Conservation (phyloP, 2,113 vertebrate species). For the Psittacara wagleri region DNA sequence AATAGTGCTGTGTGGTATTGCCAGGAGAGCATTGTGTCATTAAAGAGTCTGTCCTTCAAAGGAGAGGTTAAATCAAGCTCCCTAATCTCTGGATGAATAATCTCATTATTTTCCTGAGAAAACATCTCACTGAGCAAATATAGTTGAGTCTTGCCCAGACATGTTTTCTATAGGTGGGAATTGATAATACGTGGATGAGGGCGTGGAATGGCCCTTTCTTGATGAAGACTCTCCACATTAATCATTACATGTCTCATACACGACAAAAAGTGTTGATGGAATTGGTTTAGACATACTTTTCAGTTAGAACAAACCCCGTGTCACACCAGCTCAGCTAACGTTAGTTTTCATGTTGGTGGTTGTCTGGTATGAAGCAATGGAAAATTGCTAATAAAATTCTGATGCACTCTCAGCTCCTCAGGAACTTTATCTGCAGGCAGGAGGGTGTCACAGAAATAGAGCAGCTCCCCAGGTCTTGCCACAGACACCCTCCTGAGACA, state of each 20-base stretch:
- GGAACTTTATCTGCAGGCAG: neutral
- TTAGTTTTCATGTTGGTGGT: neutral
- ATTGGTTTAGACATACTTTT: neutral
- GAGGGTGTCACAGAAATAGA: neutral
- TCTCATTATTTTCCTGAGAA: constrained; percentile 46
- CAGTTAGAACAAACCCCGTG: neutral
- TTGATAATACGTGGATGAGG: neutral
- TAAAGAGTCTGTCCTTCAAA: neutral
- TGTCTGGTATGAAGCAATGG: constrained; percentile 41
- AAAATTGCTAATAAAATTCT: neutral
- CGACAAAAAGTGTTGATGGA: constrained; percentile 8
- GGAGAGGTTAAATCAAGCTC: constrained; percentile 10
- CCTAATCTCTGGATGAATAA: constrained; percentile 46
- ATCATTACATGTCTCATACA: constrained; percentile 4
- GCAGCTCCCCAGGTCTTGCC: neutral
- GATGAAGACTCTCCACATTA: neutral
- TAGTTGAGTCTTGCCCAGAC: constrained; percentile 15
- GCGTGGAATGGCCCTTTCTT: neutral
- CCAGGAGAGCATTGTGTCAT: neutral
- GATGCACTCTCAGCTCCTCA: neutral
- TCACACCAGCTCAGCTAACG: neutral
- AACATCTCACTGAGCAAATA: neutral
- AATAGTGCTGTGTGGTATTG: neutral
- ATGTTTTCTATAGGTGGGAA: constrained; percentile 17
- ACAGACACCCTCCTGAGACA: neutral